Evolutionary conservation across 2,797 vertebrate species (phyloP), one percentile per base, ranked within the genome.

Genomic region (Toxotes lorentzi): DNA sequence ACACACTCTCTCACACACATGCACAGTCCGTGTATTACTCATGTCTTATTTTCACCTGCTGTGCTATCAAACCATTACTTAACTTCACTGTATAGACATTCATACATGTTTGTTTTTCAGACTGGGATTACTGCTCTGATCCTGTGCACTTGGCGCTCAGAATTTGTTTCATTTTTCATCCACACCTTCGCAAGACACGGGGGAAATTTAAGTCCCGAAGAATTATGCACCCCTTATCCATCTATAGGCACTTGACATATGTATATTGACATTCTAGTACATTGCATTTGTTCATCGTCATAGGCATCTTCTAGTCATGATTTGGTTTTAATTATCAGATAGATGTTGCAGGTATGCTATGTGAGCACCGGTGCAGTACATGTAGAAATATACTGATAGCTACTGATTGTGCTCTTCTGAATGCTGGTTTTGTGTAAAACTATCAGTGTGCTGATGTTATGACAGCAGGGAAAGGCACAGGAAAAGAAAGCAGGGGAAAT

Each of bases 311-410:
- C 77, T 88, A 79, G 86, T 93, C 83, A 92, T 76, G 64, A 69
- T 89, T 89, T 78, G 57, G 83, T 92, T 92, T 5, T 86, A 58
- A 77, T 89, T 87, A 82, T 92, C 85, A 77, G 75, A 86, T 91
- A 86, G 87, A 82, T 90, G 89, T 93, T 87, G 89, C 93, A 91
- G 89, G 84, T 88, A 61, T 83, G 72, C 71, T 83, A 70, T 71
- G 88, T 83, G 85, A 89, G 85, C 88, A 86, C 84, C 73, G 84
- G 82, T 89, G 86, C 86, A 82, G 87, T 89, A 82, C 63, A 62
- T 81, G 70, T 91, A 88, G 82, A 88, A 72, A 72, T 85, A 91
- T 73, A 82, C 86, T 79, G 86, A 87, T 91, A 90, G 88, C 85
- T 88, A 78, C 84, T 86, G 84, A 88, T 84, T 84, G 88, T 91